phyloP scores from a whole-genome alignment of 2,797 vertebrate species.

The Pelobates cultripes region DNA sequence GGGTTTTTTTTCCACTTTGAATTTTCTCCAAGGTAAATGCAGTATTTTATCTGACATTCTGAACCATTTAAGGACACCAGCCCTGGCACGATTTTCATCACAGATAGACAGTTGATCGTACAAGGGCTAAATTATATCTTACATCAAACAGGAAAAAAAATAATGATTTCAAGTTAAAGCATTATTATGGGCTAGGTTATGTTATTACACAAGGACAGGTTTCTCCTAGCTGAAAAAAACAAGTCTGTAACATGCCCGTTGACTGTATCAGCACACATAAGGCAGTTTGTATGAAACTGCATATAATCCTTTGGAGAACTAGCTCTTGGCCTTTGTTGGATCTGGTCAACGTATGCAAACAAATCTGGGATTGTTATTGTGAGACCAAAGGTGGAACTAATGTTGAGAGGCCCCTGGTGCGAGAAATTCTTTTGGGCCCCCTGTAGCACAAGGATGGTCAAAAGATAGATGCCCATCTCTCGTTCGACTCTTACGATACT shows the following conservation, averaged over 20 bases:
- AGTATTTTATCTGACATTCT: constrained; percentile 33
- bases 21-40: constrained; percentile 57
- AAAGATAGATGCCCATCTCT: too few species aligned
- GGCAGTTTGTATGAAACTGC: too few species aligned
- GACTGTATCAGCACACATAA: not conserved
- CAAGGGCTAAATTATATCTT: constrained; percentile 16
- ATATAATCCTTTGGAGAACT: too few species aligned
- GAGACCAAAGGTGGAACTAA: too few species aligned
- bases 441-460: too few species aligned
- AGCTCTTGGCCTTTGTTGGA: too few species aligned
- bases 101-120: constrained; percentile 16
- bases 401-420: too few species aligned
- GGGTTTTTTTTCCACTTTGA: constrained; percentile 58
- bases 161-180: constrained; percentile 4
- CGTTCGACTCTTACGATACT: too few species aligned
- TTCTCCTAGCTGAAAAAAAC: not conserved
- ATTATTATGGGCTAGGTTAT: constrained; percentile 13
- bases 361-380: too few species aligned
- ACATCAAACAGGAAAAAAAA: constrained; percentile 9
- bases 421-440: too few species aligned
- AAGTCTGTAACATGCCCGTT: not conserved
- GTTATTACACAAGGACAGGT: constrained; percentile 4
- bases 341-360: too few species aligned
- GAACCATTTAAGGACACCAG: constrained; percentile 24
- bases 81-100: constrained; percentile 10